phyloP scores from a whole-genome alignment of 2,113 vertebrate genomes.

The Gila orcuttii region DNA sequence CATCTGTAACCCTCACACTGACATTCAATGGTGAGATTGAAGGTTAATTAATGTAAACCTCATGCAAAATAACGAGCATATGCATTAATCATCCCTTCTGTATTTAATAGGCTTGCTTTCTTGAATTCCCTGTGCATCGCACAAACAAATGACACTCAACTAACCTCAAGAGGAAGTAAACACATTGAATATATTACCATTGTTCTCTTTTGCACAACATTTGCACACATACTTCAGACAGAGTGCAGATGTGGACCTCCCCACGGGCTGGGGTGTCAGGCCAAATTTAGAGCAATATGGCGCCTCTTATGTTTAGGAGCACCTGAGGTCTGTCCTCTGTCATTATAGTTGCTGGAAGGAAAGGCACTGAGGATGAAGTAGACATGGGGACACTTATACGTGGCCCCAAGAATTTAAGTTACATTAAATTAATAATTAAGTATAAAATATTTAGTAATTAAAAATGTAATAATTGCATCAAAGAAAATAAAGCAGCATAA shows the following conservation, averaged over 20 bases:
- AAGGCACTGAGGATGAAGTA: neutral
- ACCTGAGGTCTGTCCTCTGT: slow-evolving; percentile 13
- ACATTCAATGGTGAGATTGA: slow-evolving; percentile 51
- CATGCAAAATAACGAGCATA: slow-evolving; percentile 60
- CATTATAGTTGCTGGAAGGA: neutral
- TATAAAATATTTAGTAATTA: too few relatives aligned
- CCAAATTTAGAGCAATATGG: slow-evolving; percentile 23
- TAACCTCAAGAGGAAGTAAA: slow-evolving; percentile 28
- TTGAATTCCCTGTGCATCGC: neutral
- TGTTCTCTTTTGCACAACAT: neutral
- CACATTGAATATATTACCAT: slow-evolving; percentile 5
- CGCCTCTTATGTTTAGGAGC: neutral
- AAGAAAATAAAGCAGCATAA: too few relatives aligned
- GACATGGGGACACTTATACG: neutral
- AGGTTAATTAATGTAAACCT: slow-evolving; percentile 68
- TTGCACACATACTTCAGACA: neutral
- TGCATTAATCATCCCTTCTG: slow-evolving; percentile 70
- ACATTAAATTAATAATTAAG: too few relatives aligned
- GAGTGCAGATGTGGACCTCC: slow-evolving; percentile 26
- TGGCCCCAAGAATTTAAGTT: neutral
- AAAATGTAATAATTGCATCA: too few relatives aligned
- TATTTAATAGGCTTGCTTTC: slow-evolving; percentile 61
- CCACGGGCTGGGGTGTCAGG: neutral
- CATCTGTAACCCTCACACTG: slow-evolving; percentile 64
- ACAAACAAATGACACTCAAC: neutral